Conservation (phyloP, 2,113 vertebrate species). For the Mesitornis unicolor region DNA sequence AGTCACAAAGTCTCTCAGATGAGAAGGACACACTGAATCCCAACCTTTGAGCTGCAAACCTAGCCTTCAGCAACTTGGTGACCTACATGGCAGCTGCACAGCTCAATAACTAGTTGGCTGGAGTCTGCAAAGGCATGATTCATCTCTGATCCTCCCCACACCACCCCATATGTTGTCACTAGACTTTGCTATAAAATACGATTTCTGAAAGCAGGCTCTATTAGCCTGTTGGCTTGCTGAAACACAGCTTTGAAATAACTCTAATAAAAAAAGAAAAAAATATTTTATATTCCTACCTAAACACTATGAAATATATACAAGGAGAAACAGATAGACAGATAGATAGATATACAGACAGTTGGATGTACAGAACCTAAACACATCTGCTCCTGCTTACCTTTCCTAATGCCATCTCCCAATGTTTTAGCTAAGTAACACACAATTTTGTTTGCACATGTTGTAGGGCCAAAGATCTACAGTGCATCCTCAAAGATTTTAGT, state of each 20-base stretch:
- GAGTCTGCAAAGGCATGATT: neutral
- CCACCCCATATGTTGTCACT: neutral
- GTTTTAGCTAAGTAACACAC: neutral
- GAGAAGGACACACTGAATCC: neutral
- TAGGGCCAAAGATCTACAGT: neutral
- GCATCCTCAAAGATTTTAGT: neutral
- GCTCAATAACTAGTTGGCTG: neutral
- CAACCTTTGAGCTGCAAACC: neutral
- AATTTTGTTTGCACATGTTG: neutral
- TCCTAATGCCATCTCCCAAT: neutral
- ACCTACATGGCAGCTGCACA: constrained; percentile 38
- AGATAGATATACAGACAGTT: no score
- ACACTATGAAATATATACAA: neutral
- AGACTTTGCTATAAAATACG: neutral
- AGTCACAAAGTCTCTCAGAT: neutral
- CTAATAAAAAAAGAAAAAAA: neutral
- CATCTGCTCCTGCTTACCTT: neutral
- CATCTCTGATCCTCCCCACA: neutral
- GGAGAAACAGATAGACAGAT: neutral
- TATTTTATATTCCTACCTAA: neutral
- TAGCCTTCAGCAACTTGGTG: constrained; percentile 38
- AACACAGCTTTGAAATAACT: neutral
- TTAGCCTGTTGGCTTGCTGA: neutral
- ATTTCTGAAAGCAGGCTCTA: neutral
- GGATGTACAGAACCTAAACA: neutral